Conservation (phyloP, 2,888 invertebrate genomes). For the Campoletis raptor region DNA sequence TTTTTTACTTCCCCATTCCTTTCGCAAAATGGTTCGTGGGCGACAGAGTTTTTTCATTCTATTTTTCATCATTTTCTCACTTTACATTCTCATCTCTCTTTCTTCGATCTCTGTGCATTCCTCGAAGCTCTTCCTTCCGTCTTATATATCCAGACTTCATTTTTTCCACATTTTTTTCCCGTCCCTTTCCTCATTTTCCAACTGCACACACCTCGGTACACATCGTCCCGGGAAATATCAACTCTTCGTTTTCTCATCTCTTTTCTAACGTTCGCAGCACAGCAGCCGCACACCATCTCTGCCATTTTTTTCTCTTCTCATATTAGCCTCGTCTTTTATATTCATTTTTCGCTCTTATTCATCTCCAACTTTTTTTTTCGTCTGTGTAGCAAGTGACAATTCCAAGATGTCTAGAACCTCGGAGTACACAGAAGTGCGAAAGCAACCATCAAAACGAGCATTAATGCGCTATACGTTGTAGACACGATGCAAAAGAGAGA, state of each 20-base stretch:
- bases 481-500: not conserved
- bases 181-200: conserved; percentile 37
- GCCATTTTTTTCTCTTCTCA: conserved; percentile 26
- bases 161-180: conserved; percentile 32
- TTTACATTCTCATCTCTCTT: conserved; percentile 22
- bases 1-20: not conserved
- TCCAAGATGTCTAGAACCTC: conserved; percentile 18
- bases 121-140: conserved; percentile 18
- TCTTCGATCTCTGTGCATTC: conserved; percentile 4
- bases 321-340: conserved; percentile 36
- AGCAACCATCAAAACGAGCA: not conserved
- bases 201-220: conserved; percentile 33
- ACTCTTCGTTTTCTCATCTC: conserved; percentile 16
- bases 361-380: not conserved
- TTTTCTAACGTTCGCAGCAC: conserved; percentile 20
- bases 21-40: not conserved
- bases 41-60: conserved; percentile 13
- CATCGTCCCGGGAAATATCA: conserved; percentile 10
- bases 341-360: conserved; percentile 2
- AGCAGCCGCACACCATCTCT: not conserved
- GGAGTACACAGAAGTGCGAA: not conserved
- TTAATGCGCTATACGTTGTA: not conserved
- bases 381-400: conserved; percentile 10
- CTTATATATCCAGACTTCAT: conserved; percentile 22
- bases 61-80: conserved; percentile 20